Percentiles rank a stretch among this genome's conserved stretches.
phyloP scores from a whole-genome alignment of 2,888 invertebrate genomes.

The Suillia variegata region DNA sequence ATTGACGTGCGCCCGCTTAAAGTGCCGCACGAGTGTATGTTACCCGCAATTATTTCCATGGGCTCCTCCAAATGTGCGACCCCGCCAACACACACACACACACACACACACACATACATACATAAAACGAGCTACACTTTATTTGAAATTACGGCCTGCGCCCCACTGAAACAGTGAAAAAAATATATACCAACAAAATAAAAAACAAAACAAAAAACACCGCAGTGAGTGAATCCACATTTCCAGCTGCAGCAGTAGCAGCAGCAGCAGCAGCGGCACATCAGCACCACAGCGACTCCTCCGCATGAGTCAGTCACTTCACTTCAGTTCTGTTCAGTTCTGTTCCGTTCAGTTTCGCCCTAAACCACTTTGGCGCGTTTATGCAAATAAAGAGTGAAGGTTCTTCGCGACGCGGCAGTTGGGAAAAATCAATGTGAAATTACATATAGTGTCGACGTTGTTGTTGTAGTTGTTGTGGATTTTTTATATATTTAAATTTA shows the following conservation, averaged over 20 bases:
- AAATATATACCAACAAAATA: neutral
- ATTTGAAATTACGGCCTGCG: neutral
- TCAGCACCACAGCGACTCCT: too few species aligned
- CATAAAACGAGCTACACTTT: neutral
- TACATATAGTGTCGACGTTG: neutral
- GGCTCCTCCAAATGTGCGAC: too few species aligned
- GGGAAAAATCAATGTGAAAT: neutral
- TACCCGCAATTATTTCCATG: neutral
- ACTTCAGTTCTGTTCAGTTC: too few species aligned
- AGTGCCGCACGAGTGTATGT: neutral
- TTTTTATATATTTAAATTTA: too few species aligned
- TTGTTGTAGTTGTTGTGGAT: too few species aligned
- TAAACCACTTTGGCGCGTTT: neutral
- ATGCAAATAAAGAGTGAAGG: constrained; percentile 4
- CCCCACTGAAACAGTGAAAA: neutral
- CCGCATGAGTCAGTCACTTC: neutral
- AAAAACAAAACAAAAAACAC: neutral
- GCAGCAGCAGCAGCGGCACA: neutral
- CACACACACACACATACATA: neutral
- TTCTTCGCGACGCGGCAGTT: neutral
- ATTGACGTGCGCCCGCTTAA: neutral
- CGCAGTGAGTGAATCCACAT: neutral
- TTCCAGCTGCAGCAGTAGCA: neutral
- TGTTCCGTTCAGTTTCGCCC: too few species aligned
- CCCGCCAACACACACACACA: neutral